Evolutionary conservation across 2,113 vertebrate species (phyloP).

Genomic region (Apodemus sylvaticus): DNA sequence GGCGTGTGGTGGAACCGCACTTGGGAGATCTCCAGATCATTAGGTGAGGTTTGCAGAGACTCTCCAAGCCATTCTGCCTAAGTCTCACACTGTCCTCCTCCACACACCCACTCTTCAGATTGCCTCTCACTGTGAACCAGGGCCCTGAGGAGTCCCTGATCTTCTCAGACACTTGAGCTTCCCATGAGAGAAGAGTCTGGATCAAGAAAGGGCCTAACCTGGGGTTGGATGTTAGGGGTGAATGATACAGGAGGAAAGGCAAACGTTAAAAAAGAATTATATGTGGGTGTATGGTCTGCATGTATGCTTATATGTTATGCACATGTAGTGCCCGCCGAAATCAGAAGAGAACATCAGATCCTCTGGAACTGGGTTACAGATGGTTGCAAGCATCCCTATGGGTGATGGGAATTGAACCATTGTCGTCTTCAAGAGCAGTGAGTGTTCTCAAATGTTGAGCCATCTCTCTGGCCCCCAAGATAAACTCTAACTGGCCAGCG

Average conservation of each 20-base stretch:
- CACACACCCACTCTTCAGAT: not conserved
- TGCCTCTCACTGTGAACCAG: not conserved
- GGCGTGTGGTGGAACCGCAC: not conserved
- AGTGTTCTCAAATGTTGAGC: not conserved
- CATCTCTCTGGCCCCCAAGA: not conserved
- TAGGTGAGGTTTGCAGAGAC: constrained; percentile 38
- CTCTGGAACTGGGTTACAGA: not conserved
- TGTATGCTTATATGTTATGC: too few relatives aligned
- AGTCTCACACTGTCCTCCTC: not conserved
- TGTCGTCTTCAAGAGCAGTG: not conserved
- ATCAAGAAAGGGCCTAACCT: not conserved
- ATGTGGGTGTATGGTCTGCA: not conserved
- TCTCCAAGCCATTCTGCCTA: not conserved
- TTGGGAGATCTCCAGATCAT: constrained; percentile 3
- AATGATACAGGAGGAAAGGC: not conserved
- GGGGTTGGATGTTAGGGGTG: not conserved
- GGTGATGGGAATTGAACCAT: not conserved
- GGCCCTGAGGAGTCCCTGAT: not conserved
- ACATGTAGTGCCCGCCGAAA: too few relatives aligned
- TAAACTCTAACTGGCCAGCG: not conserved
- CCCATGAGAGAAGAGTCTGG: not conserved
- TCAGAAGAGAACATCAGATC: not conserved
- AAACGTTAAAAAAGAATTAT: not conserved
- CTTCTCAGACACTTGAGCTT: not conserved
- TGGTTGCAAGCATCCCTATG: too few relatives aligned